Evolutionary conservation across 2,113 vertebrate genomes (phyloP).

Genomic region (Tupaia tana): DNA sequence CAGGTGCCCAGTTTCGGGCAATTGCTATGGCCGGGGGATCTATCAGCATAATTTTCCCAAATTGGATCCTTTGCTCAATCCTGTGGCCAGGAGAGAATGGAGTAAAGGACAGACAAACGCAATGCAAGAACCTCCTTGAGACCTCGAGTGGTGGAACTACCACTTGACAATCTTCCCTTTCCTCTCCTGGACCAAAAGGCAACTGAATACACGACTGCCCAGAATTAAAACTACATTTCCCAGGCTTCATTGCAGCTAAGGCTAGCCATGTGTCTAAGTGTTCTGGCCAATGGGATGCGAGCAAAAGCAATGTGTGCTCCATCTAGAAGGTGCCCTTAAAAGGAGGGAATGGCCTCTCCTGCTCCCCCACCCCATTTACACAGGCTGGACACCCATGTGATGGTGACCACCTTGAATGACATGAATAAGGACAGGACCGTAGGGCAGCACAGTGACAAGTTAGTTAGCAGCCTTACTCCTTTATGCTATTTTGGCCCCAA

Average conservation of each 20-base stretch:
- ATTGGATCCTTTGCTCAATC: background rate
- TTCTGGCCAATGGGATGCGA: background rate
- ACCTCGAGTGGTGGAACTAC: background rate
- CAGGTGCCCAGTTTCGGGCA: background rate
- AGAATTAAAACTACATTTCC: slow-evolving; percentile 4
- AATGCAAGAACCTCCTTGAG: background rate
- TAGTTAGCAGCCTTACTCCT: background rate
- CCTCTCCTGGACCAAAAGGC: background rate
- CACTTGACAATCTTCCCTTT: background rate
- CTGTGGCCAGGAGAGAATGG: background rate
- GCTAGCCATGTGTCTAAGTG: background rate
- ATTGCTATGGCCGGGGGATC: no score
- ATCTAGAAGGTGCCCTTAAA: background rate
- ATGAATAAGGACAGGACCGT: background rate
- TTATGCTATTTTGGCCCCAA: background rate
- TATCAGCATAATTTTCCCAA: background rate
- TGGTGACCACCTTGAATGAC: background rate
- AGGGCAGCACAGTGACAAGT: background rate
- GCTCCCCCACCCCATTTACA: background rate
- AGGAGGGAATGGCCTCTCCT: background rate
- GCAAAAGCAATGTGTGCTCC: background rate
- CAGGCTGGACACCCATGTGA: background rate
- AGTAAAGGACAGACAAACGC: background rate
- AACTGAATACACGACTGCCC: background rate
- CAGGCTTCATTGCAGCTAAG: slow-evolving; percentile 27